Percentiles rank a stretch among this genome's conserved stretches.
These are phyloP conservation scores for Dicycla oo DNA, from an alignment of 2,888 invertebrate genomes.

Conservation along the genomic window DNA sequence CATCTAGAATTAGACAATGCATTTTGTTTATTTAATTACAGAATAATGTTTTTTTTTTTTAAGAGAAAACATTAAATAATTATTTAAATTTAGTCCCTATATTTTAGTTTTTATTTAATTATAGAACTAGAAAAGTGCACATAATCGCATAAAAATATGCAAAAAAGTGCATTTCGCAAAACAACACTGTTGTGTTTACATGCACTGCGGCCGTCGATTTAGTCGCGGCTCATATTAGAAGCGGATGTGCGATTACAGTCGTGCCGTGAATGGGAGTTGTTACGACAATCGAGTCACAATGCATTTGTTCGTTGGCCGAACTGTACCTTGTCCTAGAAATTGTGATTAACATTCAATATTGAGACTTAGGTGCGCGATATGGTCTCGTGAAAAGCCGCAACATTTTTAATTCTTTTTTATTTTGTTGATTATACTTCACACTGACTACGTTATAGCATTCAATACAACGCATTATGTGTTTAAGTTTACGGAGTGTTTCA, in stretches of 20 bases:
- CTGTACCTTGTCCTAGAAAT: slow-evolving; percentile 49
- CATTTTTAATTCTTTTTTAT: slow-evolving; percentile 12
- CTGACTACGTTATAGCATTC: background rate
- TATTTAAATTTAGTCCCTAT: background rate
- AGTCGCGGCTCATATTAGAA: slow-evolving; percentile 20
- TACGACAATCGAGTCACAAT: slow-evolving; percentile 55
- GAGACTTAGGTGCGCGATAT: slow-evolving; percentile 32
- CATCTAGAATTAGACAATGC: background rate
- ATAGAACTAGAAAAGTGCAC: too few species aligned
- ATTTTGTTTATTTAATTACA: background rate
- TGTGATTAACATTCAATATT: slow-evolving; percentile 55
- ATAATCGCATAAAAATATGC: background rate
- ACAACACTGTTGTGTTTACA: background rate
- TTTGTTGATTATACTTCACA: background rate
- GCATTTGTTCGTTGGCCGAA: slow-evolving; percentile 45
- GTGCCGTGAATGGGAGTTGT: slow-evolving; percentile 61
- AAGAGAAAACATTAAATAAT: background rate
- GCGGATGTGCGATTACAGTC: slow-evolving; percentile 60
- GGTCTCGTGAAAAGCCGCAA: slow-evolving; percentile 13
- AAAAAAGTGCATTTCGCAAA: background rate
- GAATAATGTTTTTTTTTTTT: background rate
- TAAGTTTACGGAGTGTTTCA: background rate
- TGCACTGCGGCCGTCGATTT: slow-evolving; percentile 12
- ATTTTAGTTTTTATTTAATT: background rate
- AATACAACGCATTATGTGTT: slow-evolving; percentile 2